These are phyloP conservation scores for Microctenopoma steveboyesi DNA, from an alignment of 2,797 vertebrate genomes.

Conservation along the genomic window DNA sequence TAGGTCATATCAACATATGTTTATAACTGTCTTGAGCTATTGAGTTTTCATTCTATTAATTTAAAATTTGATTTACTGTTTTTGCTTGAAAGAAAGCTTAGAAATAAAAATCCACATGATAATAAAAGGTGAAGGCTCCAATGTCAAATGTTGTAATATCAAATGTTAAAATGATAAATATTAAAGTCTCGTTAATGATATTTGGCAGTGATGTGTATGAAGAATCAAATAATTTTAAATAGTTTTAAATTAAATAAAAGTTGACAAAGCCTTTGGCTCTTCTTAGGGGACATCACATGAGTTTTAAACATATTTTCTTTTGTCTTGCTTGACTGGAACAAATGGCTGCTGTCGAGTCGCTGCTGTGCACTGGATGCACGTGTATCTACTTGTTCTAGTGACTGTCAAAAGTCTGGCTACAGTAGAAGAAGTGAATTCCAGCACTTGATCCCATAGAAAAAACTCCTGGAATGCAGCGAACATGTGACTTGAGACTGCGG, in stretches of 20 bases:
- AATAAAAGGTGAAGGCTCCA: no score
- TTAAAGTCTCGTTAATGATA: no score
- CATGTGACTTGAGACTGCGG: slow-evolving; percentile 52
- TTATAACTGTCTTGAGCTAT: slow-evolving; percentile 6
- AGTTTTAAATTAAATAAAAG: no score
- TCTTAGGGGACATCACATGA: no score
- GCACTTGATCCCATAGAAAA: slow-evolving; percentile 39
- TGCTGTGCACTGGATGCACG: slow-evolving; percentile 4
- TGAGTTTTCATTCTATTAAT: not conserved
- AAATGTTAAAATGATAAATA: no score
- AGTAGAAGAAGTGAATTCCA: slow-evolving; percentile 23
- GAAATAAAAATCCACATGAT: not conserved
- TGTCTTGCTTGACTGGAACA: not conserved
- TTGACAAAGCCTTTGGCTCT: no score
- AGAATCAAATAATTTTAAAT: no score
- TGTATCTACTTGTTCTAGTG: slow-evolving; percentile 9
- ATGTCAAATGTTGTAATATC: no score
- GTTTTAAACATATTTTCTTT: not conserved
- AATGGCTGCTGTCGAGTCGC: not conserved
- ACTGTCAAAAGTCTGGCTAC: not conserved
- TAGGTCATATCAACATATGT: slow-evolving; percentile 26
- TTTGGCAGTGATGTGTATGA: no score
- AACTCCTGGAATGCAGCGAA: slow-evolving; percentile 42
- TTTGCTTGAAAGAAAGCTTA: not conserved
- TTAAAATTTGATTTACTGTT: not conserved